Percentiles rank a stretch among this genome's conserved stretches.
These are phyloP conservation scores for Rousettus leschenaultii DNA, from an alignment of 2,113 vertebrate species.

Conservation along the genomic window DNA sequence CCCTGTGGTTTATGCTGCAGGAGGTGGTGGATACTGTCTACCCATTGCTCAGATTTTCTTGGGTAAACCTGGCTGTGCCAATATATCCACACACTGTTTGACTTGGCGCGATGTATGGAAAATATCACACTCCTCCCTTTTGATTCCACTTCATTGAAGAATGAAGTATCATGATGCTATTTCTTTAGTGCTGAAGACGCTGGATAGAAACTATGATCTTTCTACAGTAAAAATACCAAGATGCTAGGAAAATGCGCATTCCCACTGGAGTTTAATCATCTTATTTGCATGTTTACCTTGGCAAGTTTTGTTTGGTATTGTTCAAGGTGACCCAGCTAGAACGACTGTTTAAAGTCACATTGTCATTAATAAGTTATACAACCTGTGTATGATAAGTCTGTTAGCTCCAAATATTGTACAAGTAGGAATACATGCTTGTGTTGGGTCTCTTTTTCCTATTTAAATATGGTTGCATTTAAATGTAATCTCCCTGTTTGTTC, in stretches of 20 bases:
- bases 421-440: not conserved
- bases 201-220: not conserved
- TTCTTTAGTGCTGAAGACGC: too few species aligned
- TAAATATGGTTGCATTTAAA: conserved; percentile 39
- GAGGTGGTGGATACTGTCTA: not conserved
- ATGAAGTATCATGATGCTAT: not conserved
- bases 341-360: conserved; percentile 52
- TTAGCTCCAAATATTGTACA: conserved; percentile 12
- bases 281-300: conserved; percentile 54
- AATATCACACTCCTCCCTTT: not conserved
- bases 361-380: conserved; percentile 45
- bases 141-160: not conserved
- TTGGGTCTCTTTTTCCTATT: conserved; percentile 26
- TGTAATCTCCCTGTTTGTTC: conserved; percentile 31
- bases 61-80: not conserved
- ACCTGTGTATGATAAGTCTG: not conserved
- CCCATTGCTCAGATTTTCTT: not conserved
- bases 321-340: conserved; percentile 70
- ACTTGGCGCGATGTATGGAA: not conserved
- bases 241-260: conserved; percentile 27
- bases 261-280: conserved; percentile 41
- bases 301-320: conserved; percentile 44
- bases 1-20: not conserved
- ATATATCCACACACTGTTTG: not conserved
- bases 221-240: conserved; percentile 31